Conservation (phyloP, 2,797 vertebrate species). For the Lateolabrax maculatus region DNA sequence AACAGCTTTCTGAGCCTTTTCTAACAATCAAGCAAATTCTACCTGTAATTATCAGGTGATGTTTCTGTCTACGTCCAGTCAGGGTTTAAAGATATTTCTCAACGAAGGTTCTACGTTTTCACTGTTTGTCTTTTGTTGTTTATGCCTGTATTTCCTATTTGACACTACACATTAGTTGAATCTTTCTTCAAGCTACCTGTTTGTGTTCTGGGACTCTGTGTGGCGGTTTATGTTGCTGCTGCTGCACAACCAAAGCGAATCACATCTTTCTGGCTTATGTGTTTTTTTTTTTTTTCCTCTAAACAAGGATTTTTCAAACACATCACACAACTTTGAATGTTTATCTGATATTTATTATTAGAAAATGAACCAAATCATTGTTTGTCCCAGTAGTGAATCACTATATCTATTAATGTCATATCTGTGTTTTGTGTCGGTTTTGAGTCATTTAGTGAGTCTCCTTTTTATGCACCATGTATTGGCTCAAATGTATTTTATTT, state of each 20-base stretch:
- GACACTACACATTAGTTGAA: conserved; percentile 18
- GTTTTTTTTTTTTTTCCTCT: background rate
- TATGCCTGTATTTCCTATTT: conserved; percentile 28
- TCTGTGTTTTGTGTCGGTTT: conserved; percentile 28
- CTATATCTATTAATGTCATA: conserved; percentile 7
- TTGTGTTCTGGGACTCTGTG: conserved; percentile 34
- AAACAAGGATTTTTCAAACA: conserved; percentile 7
- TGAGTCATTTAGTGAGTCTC: conserved; percentile 13
- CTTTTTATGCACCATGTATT: conserved; percentile 31
- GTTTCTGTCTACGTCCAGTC: conserved; percentile 28
- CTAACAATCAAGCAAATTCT: conserved; percentile 52
- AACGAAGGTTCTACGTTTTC: conserved; percentile 1
- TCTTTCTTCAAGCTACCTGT: conserved; percentile 32
- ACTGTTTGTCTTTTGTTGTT: conserved; percentile 18
- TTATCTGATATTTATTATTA: conserved; percentile 47
- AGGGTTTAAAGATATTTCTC: conserved; percentile 23
- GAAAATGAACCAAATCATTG: conserved; percentile 21
- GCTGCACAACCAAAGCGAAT: conserved; percentile 63
- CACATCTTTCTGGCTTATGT: conserved; percentile 6
- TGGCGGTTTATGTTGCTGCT: conserved; percentile 35
- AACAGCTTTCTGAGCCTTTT: conserved; percentile 43
- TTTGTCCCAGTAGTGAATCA: conserved; percentile 35
- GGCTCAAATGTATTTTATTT: conserved; percentile 38
- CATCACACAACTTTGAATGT: conserved; percentile 29
- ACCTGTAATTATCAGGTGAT: conserved; percentile 21